Evolutionary conservation across 1,140 invertebrate genomes (phyloP).

Genomic region (Latrodectus geometricus): DNA sequence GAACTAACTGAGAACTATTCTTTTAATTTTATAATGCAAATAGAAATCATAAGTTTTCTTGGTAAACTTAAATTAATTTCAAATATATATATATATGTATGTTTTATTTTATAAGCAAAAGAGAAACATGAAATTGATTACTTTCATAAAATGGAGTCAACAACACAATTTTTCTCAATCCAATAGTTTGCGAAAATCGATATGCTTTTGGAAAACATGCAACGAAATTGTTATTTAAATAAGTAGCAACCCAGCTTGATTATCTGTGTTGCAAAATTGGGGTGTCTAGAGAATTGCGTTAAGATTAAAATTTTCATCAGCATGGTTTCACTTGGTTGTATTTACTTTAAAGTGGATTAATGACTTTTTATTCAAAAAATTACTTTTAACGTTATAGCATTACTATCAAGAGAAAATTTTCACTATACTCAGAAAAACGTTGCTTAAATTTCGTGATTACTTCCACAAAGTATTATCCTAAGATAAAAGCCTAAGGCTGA

Average conservation of each 20-base stretch:
- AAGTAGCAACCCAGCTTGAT: not conserved
- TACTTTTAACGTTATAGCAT: constrained; percentile 24
- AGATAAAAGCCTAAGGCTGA: not conserved
- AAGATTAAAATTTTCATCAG: constrained; percentile 28
- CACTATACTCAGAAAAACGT: not conserved
- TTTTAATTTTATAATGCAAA: no score
- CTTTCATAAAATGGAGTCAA: no score
- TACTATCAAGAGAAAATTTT: not conserved
- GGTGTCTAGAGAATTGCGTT: not conserved
- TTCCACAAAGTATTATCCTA: not conserved
- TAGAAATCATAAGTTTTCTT: no score
- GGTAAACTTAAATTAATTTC: no score
- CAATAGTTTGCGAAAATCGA: no score
- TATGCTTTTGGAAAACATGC: no score
- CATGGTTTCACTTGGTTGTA: not conserved
- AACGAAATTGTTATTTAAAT: no score
- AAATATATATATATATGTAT: no score
- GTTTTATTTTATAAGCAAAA: no score
- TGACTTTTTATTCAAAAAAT: constrained; percentile 33
- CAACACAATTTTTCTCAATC: no score
- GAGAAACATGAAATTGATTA: no score
- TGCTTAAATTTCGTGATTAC: constrained; percentile 21
- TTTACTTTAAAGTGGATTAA: constrained; percentile 32
- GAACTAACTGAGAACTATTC: no score
- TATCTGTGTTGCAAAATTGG: not conserved